phyloP scores from a whole-genome alignment of 92 coral and sea anemone genomes.

The Galaxea fascicularis region DNA sequence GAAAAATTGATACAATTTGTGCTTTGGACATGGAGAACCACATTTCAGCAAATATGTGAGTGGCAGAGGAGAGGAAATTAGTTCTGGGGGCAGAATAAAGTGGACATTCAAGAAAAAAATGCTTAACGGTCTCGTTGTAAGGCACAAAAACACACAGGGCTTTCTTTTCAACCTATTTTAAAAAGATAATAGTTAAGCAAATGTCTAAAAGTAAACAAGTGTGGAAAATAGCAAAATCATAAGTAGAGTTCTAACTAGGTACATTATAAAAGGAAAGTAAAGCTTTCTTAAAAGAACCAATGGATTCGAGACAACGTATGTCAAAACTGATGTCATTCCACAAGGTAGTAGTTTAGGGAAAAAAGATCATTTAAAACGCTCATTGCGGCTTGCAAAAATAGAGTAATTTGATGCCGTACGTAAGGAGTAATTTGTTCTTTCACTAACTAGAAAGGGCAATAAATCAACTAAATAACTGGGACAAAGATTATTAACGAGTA shows the following conservation, averaged over 20 bases:
- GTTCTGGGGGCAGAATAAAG: too few species aligned
- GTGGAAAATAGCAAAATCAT: too few species aligned
- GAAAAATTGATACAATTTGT: too few species aligned
- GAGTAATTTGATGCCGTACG: too few species aligned
- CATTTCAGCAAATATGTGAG: slow-evolving; percentile 16
- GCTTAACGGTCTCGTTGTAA: too few species aligned
- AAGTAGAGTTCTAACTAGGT: not conserved
- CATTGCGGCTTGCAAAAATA: not conserved
- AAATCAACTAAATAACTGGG: too few species aligned
- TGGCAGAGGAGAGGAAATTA: slow-evolving; percentile 13
- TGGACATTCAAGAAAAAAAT: too few species aligned
- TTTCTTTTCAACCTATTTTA: too few species aligned
- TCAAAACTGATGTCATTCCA: not conserved
- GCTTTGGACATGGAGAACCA: slow-evolving; percentile 15
- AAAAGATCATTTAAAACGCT: not conserved
- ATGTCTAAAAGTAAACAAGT: not conserved
- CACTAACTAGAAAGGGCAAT: too few species aligned
- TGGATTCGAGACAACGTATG: not conserved
- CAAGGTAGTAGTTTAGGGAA: not conserved
- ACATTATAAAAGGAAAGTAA: too few species aligned
- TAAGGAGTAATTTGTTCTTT: too few species aligned
- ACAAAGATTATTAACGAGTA: not conserved
- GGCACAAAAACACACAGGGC: too few species aligned
- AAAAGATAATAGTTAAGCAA: not conserved
- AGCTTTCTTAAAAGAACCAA: not conserved